Evolutionary conservation across 2,113 vertebrate genomes (phyloP).

Genomic region (Erythrolamprus reginae): DNA sequence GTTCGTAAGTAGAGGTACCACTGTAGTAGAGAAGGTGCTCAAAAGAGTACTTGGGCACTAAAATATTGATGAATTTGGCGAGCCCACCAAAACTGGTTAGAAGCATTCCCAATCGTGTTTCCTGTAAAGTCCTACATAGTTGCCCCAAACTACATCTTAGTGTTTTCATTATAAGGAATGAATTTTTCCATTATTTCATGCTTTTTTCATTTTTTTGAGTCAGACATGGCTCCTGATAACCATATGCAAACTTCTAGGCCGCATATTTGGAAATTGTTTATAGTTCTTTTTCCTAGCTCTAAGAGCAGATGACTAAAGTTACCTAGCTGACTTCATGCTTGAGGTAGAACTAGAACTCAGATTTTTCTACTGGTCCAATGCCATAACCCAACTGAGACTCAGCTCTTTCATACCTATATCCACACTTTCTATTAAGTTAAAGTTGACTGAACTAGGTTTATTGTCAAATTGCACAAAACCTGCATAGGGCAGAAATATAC

Average conservation of each 20-base stretch:
- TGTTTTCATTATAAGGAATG: not conserved
- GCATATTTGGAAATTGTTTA: not conserved
- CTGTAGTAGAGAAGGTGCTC: not conserved
- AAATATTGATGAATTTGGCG: not conserved
- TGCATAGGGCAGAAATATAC: not conserved
- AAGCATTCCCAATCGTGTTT: not conserved
- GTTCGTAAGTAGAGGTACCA: too few species aligned
- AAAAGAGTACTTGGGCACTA: not conserved
- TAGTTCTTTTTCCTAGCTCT: not conserved
- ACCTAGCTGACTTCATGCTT: not conserved
- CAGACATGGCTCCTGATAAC: not conserved
- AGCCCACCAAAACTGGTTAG: not conserved
- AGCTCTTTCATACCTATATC: not conserved
- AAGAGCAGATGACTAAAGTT: not conserved
- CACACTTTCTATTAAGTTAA: not conserved
- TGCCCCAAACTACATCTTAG: not conserved
- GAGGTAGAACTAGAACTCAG: not conserved
- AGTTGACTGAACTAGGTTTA: not conserved
- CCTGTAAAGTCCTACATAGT: not conserved
- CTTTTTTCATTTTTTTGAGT: not conserved
- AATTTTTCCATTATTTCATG: not conserved
- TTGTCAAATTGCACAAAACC: not conserved
- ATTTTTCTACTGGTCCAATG: not conserved
- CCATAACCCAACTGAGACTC: not conserved
- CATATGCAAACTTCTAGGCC: not conserved